A percentile compares a stretch with the other conserved stretches of the same genome.
Conservation (phyloP, 2,797 vertebrate genomes). For the Capromys pilorides region DNA sequence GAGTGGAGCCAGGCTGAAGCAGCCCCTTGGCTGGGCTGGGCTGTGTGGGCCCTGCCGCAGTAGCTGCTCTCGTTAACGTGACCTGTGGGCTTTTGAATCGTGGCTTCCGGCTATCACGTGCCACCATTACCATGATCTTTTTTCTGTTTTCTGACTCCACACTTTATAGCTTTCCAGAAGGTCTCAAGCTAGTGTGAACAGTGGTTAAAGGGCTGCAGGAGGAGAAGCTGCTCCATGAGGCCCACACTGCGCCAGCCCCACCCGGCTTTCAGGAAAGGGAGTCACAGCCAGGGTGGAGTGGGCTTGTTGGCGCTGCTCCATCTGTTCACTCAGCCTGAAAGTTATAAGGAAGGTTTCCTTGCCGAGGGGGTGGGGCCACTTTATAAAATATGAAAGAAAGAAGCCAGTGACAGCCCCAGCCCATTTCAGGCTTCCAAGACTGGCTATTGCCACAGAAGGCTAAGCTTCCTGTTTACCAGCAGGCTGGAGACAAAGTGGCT, state of each 20-base stretch:
- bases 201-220: background rate
- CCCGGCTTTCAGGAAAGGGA: background rate
- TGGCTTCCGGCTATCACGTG: background rate
- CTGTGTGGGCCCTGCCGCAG: slow-evolving; percentile 29
- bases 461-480: slow-evolving; percentile 80
- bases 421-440: slow-evolving; percentile 38
- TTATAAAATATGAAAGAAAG: slow-evolving; percentile 59
- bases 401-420: background rate
- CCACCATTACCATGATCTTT: no score
- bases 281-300: background rate
- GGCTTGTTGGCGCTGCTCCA: background rate
- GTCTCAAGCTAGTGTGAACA: background rate
- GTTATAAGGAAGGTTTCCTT: slow-evolving; percentile 68
- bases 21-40: background rate
- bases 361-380: slow-evolving; percentile 41
- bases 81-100: background rate
- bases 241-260: background rate
- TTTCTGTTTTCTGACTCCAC: background rate
- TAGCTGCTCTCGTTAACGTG: background rate
- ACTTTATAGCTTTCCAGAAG: background rate
- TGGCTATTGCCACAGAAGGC: slow-evolving; percentile 46
- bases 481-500: slow-evolving; percentile 67
- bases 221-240: background rate
- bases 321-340: slow-evolving; percentile 61
- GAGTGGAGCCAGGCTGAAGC: background rate